Evolutionary conservation across 1,140 invertebrate genomes (phyloP).

Genomic region (Schlechtendalia chinensis): DNA sequence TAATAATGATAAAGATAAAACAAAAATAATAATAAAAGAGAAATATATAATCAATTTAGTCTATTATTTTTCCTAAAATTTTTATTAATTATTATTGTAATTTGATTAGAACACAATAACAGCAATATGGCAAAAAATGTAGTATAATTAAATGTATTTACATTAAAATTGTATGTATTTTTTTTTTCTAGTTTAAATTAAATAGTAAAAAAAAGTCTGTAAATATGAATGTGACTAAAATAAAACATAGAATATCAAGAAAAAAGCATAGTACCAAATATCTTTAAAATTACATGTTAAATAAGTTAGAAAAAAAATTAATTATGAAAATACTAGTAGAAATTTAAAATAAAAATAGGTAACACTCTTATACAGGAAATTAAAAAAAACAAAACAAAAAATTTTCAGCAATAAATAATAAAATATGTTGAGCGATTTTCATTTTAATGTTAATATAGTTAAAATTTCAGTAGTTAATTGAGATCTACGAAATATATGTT

Average conservation of each 20-base stretch:
- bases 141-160: conserved; percentile 38
- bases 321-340: conserved; percentile 27
- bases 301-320: conserved; percentile 29
- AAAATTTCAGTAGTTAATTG: conserved; percentile 23
- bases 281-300: conserved; percentile 32
- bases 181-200: conserved; percentile 36
- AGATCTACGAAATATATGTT: conserved; percentile 17
- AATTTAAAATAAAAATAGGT: conserved; percentile 42
- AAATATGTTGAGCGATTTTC: conserved; percentile 38
- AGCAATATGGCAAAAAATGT: conserved; percentile 41
- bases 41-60: conserved; percentile 37
- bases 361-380: conserved; percentile 37
- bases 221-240: conserved; percentile 36
- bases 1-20: no score
- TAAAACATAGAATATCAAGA: conserved; percentile 32
- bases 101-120: conserved; percentile 44
- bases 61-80: conserved; percentile 32
- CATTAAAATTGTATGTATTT: conserved; percentile 38
- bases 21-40: neutral
- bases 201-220: conserved; percentile 34
- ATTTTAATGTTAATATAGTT: conserved; percentile 3
- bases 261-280: conserved; percentile 45
- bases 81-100: conserved; percentile 38
- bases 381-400: neutral
- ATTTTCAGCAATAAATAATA: conserved; percentile 41